These are phyloP conservation scores for Neosilurus mollespiculum DNA, from an alignment of 2,797 vertebrate species.

Conservation along the genomic window DNA sequence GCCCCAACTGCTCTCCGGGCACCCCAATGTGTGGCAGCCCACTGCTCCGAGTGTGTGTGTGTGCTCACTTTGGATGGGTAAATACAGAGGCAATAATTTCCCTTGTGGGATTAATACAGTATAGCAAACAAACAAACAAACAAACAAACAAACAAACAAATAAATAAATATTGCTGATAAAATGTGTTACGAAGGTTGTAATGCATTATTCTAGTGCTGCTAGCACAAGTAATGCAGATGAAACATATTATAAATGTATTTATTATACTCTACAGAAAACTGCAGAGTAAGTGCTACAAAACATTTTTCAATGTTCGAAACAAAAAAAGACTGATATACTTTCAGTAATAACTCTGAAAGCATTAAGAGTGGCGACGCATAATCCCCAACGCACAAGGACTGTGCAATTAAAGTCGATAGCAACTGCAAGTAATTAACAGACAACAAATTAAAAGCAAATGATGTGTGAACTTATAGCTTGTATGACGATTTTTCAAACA, in stretches of 20 bases:
- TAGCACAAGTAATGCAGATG: too few species aligned
- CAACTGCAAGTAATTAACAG: not conserved
- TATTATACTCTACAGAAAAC: not conserved
- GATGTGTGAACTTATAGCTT: not conserved
- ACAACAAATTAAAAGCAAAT: constrained; percentile 4
- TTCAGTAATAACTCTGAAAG: not conserved
- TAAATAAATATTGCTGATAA: too few species aligned
- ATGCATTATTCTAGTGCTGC: not conserved
- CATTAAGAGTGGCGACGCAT: not conserved
- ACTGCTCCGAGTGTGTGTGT: too few species aligned
- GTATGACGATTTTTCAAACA: not conserved
- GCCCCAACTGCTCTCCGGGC: too few species aligned
- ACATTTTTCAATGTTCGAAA: too few species aligned
- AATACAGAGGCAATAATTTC: too few species aligned
- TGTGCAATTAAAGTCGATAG: not conserved
- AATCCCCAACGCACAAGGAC: not conserved
- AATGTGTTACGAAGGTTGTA: not conserved
- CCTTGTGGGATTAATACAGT: too few species aligned
- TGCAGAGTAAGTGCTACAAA: too few species aligned
- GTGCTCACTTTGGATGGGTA: too few species aligned
- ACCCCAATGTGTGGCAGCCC: too few species aligned
- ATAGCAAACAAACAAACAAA: too few species aligned
- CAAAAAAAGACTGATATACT: not conserved
- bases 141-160: too few species aligned
- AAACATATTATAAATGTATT: not conserved